phyloP scores from a whole-genome alignment of 1,140 invertebrate genomes.

The Ladona fulva region DNA sequence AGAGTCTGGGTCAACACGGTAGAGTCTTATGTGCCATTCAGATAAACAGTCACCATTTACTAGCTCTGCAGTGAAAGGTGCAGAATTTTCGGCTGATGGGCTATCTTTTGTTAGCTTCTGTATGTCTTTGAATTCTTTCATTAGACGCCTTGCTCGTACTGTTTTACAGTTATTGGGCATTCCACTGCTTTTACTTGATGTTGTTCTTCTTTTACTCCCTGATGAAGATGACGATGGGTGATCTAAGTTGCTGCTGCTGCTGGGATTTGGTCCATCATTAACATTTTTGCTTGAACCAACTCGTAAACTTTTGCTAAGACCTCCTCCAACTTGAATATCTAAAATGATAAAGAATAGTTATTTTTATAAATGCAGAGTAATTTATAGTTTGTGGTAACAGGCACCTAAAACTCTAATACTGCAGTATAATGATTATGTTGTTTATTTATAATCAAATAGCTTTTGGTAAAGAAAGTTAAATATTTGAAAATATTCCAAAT shows the following conservation, averaged over 20 bases:
- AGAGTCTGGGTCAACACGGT: conserved; percentile 72
- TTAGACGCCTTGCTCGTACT: conserved; percentile 68
- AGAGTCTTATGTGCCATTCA: conserved; percentile 85
- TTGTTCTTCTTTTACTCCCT: neutral
- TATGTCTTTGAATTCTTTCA: conserved; percentile 90
- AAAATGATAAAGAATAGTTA: neutral
- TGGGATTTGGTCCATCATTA: neutral
- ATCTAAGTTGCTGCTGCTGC: neutral
- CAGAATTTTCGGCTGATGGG: conserved; percentile 23
- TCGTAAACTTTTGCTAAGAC: neutral
- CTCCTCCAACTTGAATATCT: neutral
- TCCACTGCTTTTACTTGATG: neutral
- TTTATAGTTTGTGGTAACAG: too few relatives aligned
- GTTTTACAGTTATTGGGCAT: conserved; percentile 36
- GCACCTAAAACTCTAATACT: too few relatives aligned
- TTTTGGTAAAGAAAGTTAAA: too few relatives aligned
- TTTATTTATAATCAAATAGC: too few relatives aligned
- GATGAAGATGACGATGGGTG: neutral
- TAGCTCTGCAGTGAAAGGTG: conserved; percentile 79
- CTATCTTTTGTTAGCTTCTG: conserved; percentile 48
- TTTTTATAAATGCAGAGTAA: neutral
- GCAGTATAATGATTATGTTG: too few relatives aligned
- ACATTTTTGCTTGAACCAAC: neutral
- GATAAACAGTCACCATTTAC: conserved; percentile 82
- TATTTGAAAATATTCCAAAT: too few relatives aligned